phyloP scores from a whole-genome alignment of 2,113 vertebrate species.

The Dromas ardeola region DNA sequence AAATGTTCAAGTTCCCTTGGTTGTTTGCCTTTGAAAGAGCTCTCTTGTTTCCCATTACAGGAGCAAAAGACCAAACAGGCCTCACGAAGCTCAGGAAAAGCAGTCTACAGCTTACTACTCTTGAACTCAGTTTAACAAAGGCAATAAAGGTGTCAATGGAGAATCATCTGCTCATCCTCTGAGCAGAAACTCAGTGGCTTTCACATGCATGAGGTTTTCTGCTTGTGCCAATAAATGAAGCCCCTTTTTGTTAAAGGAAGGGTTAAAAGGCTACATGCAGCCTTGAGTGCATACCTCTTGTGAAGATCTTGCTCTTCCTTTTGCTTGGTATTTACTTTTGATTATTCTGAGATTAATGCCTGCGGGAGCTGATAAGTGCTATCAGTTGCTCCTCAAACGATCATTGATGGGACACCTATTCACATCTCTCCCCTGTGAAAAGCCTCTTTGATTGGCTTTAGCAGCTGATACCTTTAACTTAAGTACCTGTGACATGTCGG shows the following conservation, averaged over 20 bases:
- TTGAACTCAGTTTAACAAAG: neutral
- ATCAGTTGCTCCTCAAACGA: slow-evolving; percentile 39
- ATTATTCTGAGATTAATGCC: slow-evolving; percentile 59
- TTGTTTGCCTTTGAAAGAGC: neutral
- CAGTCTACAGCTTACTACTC: neutral
- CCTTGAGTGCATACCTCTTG: neutral
- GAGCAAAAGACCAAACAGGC: neutral
- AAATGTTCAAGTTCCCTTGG: neutral
- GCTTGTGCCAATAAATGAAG: neutral
- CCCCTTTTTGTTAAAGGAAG: neutral
- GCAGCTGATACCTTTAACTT: slow-evolving; percentile 36
- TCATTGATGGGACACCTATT: slow-evolving; percentile 30
- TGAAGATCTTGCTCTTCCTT: neutral
- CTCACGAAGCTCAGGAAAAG: neutral
- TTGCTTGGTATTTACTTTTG: slow-evolving; percentile 66
- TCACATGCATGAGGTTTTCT: neutral
- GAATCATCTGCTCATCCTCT: neutral
- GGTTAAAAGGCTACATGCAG: slow-evolving; percentile 27
- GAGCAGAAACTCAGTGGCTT: neutral
- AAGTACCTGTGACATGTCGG: slow-evolving; percentile 27
- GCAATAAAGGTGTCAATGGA: neutral
- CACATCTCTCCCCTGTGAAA: slow-evolving; percentile 32
- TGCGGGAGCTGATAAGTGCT: slow-evolving; percentile 54
- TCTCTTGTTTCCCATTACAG: neutral
- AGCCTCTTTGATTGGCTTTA: slow-evolving; percentile 37